Evolutionary conservation across 2,888 invertebrate species (phyloP).

Genomic region (Theristus sp.): DNA sequence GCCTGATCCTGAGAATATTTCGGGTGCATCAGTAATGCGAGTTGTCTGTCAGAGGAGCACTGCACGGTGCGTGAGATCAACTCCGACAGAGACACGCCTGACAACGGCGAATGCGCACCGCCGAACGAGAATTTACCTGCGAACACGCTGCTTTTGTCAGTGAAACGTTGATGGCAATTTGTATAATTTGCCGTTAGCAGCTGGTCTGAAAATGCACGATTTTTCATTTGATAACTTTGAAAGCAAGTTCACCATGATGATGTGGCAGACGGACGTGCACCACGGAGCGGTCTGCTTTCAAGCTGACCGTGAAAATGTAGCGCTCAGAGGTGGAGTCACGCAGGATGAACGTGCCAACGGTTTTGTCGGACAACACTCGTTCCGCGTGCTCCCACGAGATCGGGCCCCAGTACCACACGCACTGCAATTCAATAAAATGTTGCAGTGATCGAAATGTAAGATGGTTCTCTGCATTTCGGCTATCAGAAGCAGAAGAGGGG

Average conservation of each 20-base stretch:
- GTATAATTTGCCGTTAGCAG: background rate
- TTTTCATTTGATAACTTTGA: background rate
- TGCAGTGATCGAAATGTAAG: too few species aligned
- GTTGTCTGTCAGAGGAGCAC: background rate
- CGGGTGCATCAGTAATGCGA: background rate
- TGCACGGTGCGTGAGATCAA: slow-evolving; percentile 1
- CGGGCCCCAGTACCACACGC: slow-evolving; percentile 65
- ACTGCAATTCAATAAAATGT: slow-evolving; percentile 9
- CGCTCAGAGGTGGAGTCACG: slow-evolving; percentile 54
- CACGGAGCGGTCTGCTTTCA: slow-evolving; percentile 45
- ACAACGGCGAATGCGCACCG: slow-evolving; percentile 1
- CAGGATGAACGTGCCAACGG: slow-evolving; percentile 56
- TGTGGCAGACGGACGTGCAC: slow-evolving; percentile 56
- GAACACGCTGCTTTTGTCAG: background rate
- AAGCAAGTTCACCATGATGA: slow-evolving; percentile 39
- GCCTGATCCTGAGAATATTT: background rate
- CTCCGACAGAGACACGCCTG: background rate
- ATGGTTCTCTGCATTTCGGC: too few species aligned
- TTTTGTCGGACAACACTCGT: slow-evolving; percentile 45
- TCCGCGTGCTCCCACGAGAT: slow-evolving; percentile 53
- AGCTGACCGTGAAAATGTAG: slow-evolving; percentile 50
- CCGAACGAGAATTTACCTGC: slow-evolving; percentile 2
- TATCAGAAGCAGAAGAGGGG: too few species aligned
- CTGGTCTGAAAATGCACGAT: background rate
- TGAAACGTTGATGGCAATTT: too few species aligned